Base-by-base conservation (phyloP, 1,140 invertebrate species). In the Scaptomyza pallida region DNA sequence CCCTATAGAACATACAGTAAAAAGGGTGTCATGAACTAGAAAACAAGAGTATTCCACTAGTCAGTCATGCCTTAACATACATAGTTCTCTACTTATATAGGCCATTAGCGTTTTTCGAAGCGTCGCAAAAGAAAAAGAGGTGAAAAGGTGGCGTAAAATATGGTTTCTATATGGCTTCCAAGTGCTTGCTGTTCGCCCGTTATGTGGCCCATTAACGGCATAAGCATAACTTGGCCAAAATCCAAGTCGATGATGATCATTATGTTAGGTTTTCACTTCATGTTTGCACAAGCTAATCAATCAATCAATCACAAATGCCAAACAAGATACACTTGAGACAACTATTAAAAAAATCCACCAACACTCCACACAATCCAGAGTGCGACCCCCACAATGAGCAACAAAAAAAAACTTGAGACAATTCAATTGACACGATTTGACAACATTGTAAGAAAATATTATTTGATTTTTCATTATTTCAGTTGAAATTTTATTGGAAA, bases 171-270 rank as follows among this genome's bases (percentile, higher is more conserved):
- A 75, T 62, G 79, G 79, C 79, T 75, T 82, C 79, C 70, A 64
- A n/a, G 26, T 57, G 61, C 41, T 37, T 51, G 51, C 41, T 79
- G 47, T 10, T n/a, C 2, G 26, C 4, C 79, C 85, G 72, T 86
- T 83, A 85, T 85, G 72, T 85, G 80, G 79, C 80, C 80, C 76
- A 83, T 5, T 70, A 83, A 85, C 76, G 51, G 37, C 26, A 23
- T 6, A 85, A 45, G 35, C 26, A 23, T 6, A 55, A 55, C 45
- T 45, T 17, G 37, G 35, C 45, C 47, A 65, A 67, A 78, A 71
- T 50, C 43, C 37, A 40, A 57, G 6, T 15, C 6, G n/a, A n/a
- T 8, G 64, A 51, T 23, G 40, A 51, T 37, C 37, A 52, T 41
- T 52, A 45, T 5, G 48, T 30, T 8, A 8, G 26, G 2, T 9